Percentiles rank a stretch among this genome's conserved stretches.
Evolutionary conservation across 2,888 invertebrate species (phyloP).

Genomic region (Polydrusus tereticollis): DNA sequence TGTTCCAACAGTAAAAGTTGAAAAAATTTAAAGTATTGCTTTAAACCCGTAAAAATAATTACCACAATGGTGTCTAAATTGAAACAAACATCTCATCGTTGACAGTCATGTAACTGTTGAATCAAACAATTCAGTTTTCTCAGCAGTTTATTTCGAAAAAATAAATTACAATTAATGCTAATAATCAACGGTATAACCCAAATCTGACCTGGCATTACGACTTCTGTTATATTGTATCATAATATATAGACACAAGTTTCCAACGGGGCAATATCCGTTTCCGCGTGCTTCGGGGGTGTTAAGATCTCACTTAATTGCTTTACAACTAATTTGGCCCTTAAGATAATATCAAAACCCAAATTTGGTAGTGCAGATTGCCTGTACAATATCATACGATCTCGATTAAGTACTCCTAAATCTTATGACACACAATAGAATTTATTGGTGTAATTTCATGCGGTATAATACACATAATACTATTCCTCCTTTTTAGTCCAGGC

Average conservation of each 20-base stretch:
- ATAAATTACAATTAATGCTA: no score
- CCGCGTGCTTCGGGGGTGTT: conserved; percentile 4
- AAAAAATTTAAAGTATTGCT: no score
- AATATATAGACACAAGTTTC: conserved; percentile 12
- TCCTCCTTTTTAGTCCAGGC: no score
- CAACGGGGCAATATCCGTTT: conserved; percentile 19
- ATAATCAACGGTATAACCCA: no score
- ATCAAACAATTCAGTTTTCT: no score
- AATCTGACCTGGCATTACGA: neutral
- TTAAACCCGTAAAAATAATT: no score
- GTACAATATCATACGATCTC: conserved; percentile 11
- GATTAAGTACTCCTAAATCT: neutral
- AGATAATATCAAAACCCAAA: conserved; percentile 36
- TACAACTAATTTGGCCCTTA: conserved; percentile 37
- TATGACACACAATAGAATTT: neutral
- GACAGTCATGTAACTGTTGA: no score
- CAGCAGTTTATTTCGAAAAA: no score
- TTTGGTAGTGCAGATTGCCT: conserved; percentile 29
- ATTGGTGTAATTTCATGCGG: neutral
- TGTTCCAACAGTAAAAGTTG: no score
- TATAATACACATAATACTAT: no score
- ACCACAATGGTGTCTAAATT: no score
- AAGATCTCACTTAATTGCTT: conserved; percentile 33
- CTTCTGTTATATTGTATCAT: neutral
- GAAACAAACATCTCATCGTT: no score